A percentile compares a stretch with the other conserved stretches of the same genome.
Evolutionary conservation across 1,140 invertebrate species (phyloP).

Genomic region (Drosophila pectinifera): DNA sequence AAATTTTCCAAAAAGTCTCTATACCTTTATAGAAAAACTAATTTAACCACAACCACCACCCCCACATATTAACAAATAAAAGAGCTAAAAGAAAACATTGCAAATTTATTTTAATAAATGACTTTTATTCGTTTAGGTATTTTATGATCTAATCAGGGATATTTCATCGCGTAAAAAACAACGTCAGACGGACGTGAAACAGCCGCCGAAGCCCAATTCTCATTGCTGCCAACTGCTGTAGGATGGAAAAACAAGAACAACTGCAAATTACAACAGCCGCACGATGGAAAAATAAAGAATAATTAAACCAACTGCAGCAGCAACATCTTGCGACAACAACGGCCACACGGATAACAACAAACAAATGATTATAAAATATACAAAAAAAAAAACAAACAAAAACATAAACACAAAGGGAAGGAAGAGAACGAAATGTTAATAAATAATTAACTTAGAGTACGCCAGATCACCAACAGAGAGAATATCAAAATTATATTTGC

Average conservation of each 20-base stretch:
- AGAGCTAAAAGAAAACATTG: background rate
- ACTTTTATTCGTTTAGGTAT: slow-evolving; percentile 60
- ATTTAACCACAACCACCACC: slow-evolving; percentile 31
- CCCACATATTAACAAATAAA: slow-evolving; percentile 6
- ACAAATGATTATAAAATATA: slow-evolving; percentile 22
- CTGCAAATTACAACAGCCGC: slow-evolving; percentile 12
- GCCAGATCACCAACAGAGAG: slow-evolving; percentile 22
- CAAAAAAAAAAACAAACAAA: background rate
- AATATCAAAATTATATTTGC: slow-evolving; percentile 67
- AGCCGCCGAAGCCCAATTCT: slow-evolving; percentile 83
- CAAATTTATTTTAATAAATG: slow-evolving; percentile 3
- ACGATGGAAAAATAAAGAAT: slow-evolving; percentile 23
- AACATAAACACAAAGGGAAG: slow-evolving; percentile 23
- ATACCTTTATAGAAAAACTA: slow-evolving; percentile 36
- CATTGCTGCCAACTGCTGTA: slow-evolving; percentile 85
- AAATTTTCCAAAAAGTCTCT: slow-evolving; percentile 51
- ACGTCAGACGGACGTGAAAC: slow-evolving; percentile 83
- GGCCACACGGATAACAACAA: slow-evolving; percentile 54
- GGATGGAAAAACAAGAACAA: slow-evolving; percentile 24
- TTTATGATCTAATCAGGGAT: slow-evolving; percentile 85
- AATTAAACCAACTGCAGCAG: slow-evolving; percentile 34
- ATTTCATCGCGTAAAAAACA: slow-evolving; percentile 85
- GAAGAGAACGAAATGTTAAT: slow-evolving; percentile 44
- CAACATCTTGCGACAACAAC: slow-evolving; percentile 46
- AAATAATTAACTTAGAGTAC: slow-evolving; percentile 41